phyloP scores from a whole-genome alignment of 1,140 invertebrate genomes.

The Drosophila mojavensis region DNA sequence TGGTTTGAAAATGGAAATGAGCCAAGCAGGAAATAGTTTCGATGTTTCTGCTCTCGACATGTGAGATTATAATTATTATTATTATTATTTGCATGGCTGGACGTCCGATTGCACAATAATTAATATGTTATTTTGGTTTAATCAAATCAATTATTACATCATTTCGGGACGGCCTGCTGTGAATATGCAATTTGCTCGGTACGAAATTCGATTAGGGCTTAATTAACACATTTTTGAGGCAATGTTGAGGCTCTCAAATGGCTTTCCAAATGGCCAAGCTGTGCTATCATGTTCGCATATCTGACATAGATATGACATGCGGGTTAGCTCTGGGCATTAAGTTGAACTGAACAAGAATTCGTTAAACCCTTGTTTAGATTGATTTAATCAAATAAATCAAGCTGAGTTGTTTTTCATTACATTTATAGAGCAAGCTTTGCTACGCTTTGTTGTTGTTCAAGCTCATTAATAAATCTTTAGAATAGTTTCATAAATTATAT shows the following conservation, averaged over 20 bases:
- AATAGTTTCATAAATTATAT: too few species aligned
- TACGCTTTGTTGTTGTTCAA: too few species aligned
- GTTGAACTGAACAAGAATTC: neutral
- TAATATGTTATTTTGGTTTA: conserved; percentile 19
- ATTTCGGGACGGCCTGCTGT: conserved; percentile 34
- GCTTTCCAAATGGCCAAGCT: conserved; percentile 14
- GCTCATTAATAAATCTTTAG: too few species aligned
- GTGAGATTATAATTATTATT: neutral
- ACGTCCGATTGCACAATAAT: neutral
- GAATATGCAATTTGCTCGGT: conserved; percentile 22
- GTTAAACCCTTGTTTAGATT: too few species aligned
- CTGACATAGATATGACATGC: neutral
- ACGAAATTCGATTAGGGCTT: conserved; percentile 15
- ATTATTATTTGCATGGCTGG: conserved; percentile 8
- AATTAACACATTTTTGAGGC: conserved; percentile 21
- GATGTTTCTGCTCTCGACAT: neutral
- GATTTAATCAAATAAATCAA: too few species aligned
- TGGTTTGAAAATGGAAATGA: neutral
- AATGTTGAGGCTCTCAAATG: neutral
- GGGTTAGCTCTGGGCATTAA: neutral
- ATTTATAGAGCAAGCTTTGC: too few species aligned
- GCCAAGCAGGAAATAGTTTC: conserved; percentile 17
- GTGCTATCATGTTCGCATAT: too few species aligned
- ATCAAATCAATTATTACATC: conserved; percentile 28
- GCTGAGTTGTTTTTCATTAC: too few species aligned